A percentile compares a stretch with the other conserved stretches of the same genome.
These are phyloP conservation scores for Listronotus bonariensis DNA, from an alignment of 1,140 invertebrate species.

Conservation along the genomic window DNA sequence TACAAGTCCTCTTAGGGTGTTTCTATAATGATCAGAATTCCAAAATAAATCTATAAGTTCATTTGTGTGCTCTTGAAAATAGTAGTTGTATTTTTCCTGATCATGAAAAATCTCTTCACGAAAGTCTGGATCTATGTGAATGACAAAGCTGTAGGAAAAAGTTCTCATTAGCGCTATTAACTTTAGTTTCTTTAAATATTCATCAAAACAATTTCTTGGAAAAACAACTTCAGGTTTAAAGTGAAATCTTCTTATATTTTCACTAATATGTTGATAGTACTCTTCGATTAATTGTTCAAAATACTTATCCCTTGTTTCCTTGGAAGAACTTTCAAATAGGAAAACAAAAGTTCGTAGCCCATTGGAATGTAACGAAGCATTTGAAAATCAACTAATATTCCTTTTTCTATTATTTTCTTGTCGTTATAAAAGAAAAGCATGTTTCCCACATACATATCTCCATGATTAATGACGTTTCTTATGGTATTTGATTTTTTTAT, in stretches of 20 bases:
- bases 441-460: slow-evolving; percentile 57
- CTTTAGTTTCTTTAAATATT: slow-evolving; percentile 1
- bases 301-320: slow-evolving; percentile 50
- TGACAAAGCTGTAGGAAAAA: neutral
- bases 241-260: slow-evolving; percentile 9
- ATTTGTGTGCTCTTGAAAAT: slow-evolving; percentile 6
- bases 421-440: slow-evolving; percentile 58
- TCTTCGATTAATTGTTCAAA: slow-evolving; percentile 49
- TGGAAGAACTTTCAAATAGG: slow-evolving; percentile 51
- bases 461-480: slow-evolving; percentile 55
- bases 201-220: slow-evolving; percentile 8
- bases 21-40: slow-evolving; percentile 13
- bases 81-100: slow-evolving; percentile 14
- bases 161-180: slow-evolving; percentile 1
- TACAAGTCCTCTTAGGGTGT: neutral
- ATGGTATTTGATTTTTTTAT: slow-evolving; percentile 15
- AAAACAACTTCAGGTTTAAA: slow-evolving; percentile 11
- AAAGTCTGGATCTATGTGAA: slow-evolving; percentile 13
- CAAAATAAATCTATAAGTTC: slow-evolving; percentile 10
- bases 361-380: slow-evolving; percentile 59
- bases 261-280: slow-evolving; percentile 48
- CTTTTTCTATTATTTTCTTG: slow-evolving; percentile 51
- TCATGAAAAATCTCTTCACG: slow-evolving; percentile 18
- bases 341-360: slow-evolving; percentile 58
- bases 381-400: slow-evolving; percentile 61